phyloP scores from a whole-genome alignment of 2,888 invertebrate genomes.

The Ischnura elegans region DNA sequence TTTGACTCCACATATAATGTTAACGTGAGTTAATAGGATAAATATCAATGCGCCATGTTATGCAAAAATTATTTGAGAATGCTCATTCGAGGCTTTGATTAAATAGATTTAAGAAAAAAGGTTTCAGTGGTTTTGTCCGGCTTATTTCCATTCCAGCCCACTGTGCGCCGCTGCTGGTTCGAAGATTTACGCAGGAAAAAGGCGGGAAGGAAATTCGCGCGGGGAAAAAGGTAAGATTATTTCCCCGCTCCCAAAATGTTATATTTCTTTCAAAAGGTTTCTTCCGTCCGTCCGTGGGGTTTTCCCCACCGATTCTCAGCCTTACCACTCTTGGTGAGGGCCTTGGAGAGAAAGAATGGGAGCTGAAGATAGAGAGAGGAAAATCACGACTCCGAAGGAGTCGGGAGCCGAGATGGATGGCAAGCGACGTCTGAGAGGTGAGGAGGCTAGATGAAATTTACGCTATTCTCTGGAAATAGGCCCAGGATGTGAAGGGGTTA shows the following conservation, averaged over 20 bases:
- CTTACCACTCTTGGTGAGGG: background rate
- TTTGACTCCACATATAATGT: too few species aligned
- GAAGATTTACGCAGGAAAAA: too few species aligned
- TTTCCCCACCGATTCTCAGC: background rate
- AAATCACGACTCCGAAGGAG: background rate
- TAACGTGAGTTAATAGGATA: too few species aligned
- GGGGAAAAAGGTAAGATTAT: background rate
- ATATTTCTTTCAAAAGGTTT: background rate
- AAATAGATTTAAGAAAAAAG: too few species aligned
- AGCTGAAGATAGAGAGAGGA: background rate
- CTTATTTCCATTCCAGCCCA: background rate
- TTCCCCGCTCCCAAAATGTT: background rate
- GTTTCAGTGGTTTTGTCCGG: too few species aligned
- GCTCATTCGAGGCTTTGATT: too few species aligned
- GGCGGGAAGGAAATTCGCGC: background rate
- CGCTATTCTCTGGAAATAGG: slow-evolving; percentile 24
- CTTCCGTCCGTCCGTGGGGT: background rate
- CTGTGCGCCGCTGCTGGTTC: background rate
- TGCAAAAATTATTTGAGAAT: too few species aligned
- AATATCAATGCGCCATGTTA: too few species aligned
- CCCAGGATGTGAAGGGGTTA: background rate
- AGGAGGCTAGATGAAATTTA: background rate
- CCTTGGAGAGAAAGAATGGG: background rate
- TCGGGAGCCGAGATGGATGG: slow-evolving; percentile 14
- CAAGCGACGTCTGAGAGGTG: background rate